Percentiles rank a stretch among this genome's conserved stretches.
These are phyloP conservation scores for Phlogophora meticulosa DNA, from an alignment of 2,888 invertebrate genomes.

Conservation along the genomic window DNA sequence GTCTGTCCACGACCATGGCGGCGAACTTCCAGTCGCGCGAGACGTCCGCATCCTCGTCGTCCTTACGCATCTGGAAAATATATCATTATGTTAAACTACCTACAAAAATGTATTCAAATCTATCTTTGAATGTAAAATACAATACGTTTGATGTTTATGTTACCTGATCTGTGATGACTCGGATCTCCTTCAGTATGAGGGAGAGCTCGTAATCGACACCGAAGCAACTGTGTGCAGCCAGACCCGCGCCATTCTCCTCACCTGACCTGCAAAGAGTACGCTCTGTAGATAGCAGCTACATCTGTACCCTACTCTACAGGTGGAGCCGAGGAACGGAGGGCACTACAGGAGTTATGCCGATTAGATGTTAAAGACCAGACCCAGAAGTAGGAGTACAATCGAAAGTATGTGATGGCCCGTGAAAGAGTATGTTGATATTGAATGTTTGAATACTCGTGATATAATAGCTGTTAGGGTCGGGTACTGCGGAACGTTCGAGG, in stretches of 20 bases:
- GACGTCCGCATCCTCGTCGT: slow-evolving; percentile 98
- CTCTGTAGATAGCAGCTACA: slow-evolving; percentile 87
- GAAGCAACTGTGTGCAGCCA: slow-evolving; percentile 96
- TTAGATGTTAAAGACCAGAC: slow-evolving; percentile 80
- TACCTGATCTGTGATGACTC: slow-evolving; percentile 97
- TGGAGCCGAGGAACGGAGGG: slow-evolving; percentile 88
- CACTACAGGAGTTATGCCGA: slow-evolving; percentile 88
- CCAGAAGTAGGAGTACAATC: slow-evolving; percentile 74
- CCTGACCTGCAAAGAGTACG: slow-evolving; percentile 86
- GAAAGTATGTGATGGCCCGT: slow-evolving; percentile 67
- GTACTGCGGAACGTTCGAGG: slow-evolving; percentile 89
- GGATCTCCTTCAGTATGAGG: slow-evolving; percentile 98
- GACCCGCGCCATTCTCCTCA: slow-evolving; percentile 94
- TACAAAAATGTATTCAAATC: neutral
- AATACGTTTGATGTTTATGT: neutral
- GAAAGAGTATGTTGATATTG: slow-evolving; percentile 70
- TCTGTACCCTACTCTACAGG: slow-evolving; percentile 86
- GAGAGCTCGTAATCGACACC: slow-evolving; percentile 98
- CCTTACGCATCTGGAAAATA: slow-evolving; percentile 95
- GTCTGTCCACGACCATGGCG: slow-evolving; percentile 99
- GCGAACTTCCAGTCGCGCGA: slow-evolving; percentile 99
- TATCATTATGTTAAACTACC: slow-evolving; percentile 8
- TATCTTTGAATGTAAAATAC: neutral
- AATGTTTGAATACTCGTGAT: slow-evolving; percentile 67
- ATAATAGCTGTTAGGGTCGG: slow-evolving; percentile 86